phyloP scores from a whole-genome alignment of 2,888 invertebrate genomes.

The Oscheius myriophilus region DNA sequence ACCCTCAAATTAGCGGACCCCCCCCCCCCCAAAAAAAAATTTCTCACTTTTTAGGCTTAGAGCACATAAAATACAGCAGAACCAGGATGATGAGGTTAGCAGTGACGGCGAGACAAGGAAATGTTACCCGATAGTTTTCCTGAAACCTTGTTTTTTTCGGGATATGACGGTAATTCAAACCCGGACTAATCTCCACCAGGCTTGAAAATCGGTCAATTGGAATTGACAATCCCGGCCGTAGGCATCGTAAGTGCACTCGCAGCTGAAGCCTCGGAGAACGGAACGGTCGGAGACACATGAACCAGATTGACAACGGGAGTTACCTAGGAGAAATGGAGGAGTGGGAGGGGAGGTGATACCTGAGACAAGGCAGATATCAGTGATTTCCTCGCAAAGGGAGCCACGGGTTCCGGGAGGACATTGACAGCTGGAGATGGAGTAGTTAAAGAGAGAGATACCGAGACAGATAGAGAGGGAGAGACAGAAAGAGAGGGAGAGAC shows the following conservation, averaged over 20 bases:
- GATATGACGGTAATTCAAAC: not conserved
- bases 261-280: slow-evolving; percentile 20
- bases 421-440: slow-evolving; percentile 37
- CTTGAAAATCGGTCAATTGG: not conserved
- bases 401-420: slow-evolving; percentile 49
- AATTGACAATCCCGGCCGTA: slow-evolving; percentile 25
- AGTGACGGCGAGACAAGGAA: slow-evolving; percentile 7
- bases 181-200: not conserved
- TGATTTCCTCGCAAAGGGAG: slow-evolving; percentile 41
- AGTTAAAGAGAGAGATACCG: not conserved
- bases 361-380: slow-evolving; percentile 40
- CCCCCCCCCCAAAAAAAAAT: no score
- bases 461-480: not conserved
- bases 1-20: no score
- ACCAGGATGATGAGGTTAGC: not conserved
- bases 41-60: no score
- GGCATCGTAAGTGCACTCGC: slow-evolving; percentile 8
- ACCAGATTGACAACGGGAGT: slow-evolving; percentile 13
- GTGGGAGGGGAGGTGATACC: no score
- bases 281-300: slow-evolving; percentile 15
- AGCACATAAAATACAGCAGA: not conserved
- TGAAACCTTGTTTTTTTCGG: no score
- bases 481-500: no score
- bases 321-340: slow-evolving; percentile 17
- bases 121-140: not conserved